A percentile compares a stretch with the other conserved stretches of the same genome.
phyloP scores from a whole-genome alignment of 2,888 invertebrate genomes.

The Metacarcinus magister region DNA sequence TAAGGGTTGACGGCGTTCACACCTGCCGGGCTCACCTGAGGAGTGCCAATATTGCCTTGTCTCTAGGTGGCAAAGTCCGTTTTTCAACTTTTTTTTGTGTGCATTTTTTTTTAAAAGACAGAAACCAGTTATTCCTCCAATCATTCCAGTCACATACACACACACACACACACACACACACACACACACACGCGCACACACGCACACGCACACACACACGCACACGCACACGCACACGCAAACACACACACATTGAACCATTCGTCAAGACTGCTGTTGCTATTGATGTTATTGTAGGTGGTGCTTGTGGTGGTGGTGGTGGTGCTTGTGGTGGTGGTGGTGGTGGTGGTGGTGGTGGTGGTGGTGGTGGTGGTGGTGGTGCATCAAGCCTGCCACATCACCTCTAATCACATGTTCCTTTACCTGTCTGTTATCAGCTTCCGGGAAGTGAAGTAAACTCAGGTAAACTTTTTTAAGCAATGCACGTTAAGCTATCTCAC shows the following conservation, averaged over 20 bases:
- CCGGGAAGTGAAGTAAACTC: too few relatives aligned
- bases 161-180: constrained; percentile 26
- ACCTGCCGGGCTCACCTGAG: neutral
- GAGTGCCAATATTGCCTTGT: neutral
- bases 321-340: neutral
- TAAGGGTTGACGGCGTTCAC: neutral
- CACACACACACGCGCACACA: constrained; percentile 5
- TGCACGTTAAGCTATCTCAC: neutral
- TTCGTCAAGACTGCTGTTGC: neutral
- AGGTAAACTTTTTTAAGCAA: neutral
- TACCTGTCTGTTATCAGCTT: neutral
- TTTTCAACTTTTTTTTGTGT: neutral
- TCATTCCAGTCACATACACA: neutral
- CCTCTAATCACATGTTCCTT: neutral
- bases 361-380: neutral
- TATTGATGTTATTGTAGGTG: too few relatives aligned
- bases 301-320: too few relatives aligned
- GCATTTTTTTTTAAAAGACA: neutral
- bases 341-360: neutral
- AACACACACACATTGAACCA: neutral
- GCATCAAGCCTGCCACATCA: neutral
- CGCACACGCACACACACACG: neutral
- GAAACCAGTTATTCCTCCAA: neutral
- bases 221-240: constrained; percentile 1
- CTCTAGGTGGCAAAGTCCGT: neutral